Base-by-base conservation (phyloP, 2,888 invertebrate species). In the Drosophila neoperkinsi region DNA sequence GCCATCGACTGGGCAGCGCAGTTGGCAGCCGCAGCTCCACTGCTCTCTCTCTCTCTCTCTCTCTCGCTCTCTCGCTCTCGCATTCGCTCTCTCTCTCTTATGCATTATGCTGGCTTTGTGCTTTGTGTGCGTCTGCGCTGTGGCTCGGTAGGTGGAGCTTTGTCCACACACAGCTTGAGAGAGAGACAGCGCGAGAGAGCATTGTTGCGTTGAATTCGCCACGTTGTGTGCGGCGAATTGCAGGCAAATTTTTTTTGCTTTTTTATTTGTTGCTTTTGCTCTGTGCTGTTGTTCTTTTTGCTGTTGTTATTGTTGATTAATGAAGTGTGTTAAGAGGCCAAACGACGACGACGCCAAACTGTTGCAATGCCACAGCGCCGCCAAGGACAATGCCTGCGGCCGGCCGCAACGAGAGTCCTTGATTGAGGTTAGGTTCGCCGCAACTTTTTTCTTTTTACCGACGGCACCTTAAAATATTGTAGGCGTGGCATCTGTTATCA, bases 241-340 rank as follows among this genome's bases (percentile, higher is more conserved):
- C 49, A 31, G 13, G 55, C 50, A 59, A 11, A 13, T 7, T 38
- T 59, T 66, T 57, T 64, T 70, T 69, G 66, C 71, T 58, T 43
- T 74, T 77, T 58, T 79, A 77, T 71, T 71, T 72, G 69, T 53
- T 69, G 67, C 66, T 43, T 28, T 25, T 18, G 28, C 10, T 55
- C 28, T n/a, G 6, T 28, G 36, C 10, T 36, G 38, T 69, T 73
- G 74, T 79, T 74, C 78, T 52, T 70, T 59, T 62, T 74, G 73
- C 46, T 73, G 71, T 79, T 76, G 82, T 55, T 74, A 66, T 51
- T 74, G 74, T 86, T 90, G 87, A 87, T 87, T 92, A 92, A 92
- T 92, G 92, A 92, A 92, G 88, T 92, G 91, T 92, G 92, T 92
- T 92, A 92, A 91, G 92, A 91, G 92, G 92, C 86, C 92, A 92